Evolutionary conservation across 2,797 vertebrate genomes (phyloP), one percentile per base, ranked within the genome.

Genomic region (Darevskia mixta): DNA sequence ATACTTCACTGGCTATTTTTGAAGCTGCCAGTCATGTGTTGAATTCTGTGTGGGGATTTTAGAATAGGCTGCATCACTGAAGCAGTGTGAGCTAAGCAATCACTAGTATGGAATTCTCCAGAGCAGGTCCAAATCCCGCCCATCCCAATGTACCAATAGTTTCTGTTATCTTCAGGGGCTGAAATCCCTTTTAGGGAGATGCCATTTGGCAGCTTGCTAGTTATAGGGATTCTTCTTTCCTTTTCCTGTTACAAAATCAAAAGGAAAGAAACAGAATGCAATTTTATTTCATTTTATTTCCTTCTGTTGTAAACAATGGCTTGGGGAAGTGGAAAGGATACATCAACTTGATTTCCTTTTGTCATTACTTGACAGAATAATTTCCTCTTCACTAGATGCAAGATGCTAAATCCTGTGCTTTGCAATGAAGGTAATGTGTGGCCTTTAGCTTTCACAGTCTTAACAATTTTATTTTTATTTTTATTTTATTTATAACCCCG

Each of bases 131-230:
- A 1, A 64, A 86, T 45, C 69, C 18, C 9, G 0, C 45, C 15
- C 13, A 29, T 45, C 45, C 64, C 43, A 43, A 6, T 8, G 25
- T 10, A 49, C 6, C 9, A 73, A 1, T 27, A n/a, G 45, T 20
- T 75, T 29, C 29, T 64, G 8, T 76, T 67, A 66, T 4, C 11
- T n/a, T 81, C 69, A 6, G 35, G 49, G 32, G 11, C 23, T 87
- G n/a, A 25, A 73, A 64, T 32, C 3, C 23, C 0, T 43, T 23
- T 71, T 25, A 69, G 61, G 73, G 2, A 35, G 87, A 73, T 23
- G 3, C 0, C 0, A 45, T 43, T 20, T 67, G 18, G 32, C 32
- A 67, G 38, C 17, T 82, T 41, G 29, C 38, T n/a, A 20, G 18
- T 35, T 38, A 71, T 67, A 66, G 29, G 41, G 15, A 78, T 38